These are phyloP conservation scores for Drosophila mercatorum DNA, from an alignment of 2,888 invertebrate species.

Conservation along the genomic window DNA sequence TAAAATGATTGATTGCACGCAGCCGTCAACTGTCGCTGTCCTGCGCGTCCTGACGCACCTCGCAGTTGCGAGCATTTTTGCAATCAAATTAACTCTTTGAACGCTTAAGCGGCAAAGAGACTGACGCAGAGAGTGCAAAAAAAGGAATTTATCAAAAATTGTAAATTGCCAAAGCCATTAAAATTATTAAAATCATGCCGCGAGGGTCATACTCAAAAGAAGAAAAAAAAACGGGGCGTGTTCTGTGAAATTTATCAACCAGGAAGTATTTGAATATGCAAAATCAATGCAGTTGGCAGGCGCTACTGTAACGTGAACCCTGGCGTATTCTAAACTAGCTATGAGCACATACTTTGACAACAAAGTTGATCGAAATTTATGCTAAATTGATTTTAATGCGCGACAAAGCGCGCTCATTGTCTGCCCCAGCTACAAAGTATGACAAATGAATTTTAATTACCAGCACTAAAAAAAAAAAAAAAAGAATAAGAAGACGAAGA, in stretches of 20 bases:
- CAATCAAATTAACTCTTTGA: conserved; percentile 81
- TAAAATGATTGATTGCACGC: conserved; percentile 82
- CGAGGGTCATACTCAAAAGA: conserved; percentile 21
- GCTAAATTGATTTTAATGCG: conserved; percentile 74
- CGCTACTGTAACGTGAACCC: conserved; percentile 19
- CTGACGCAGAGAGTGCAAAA: conserved; percentile 28
- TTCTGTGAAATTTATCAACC: conserved; percentile 71
- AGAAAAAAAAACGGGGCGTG: conserved; percentile 64
- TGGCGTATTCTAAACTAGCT: conserved; percentile 20
- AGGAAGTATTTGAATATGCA: conserved; percentile 53
- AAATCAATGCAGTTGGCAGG: conserved; percentile 50
- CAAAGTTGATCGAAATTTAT: conserved; percentile 59
- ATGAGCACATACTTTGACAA: conserved; percentile 20
- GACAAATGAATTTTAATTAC: conserved; percentile 77
- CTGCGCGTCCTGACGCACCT: conserved; percentile 14
- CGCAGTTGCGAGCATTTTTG: conserved; percentile 71
- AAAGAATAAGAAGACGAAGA: conserved; percentile 32
- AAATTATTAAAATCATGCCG: conserved; percentile 82
- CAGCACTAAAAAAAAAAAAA: conserved; percentile 57
- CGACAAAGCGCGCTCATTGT: conserved; percentile 48
- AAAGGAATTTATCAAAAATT: conserved; percentile 80
- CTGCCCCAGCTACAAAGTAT: conserved; percentile 60
- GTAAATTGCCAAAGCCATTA: conserved; percentile 82
- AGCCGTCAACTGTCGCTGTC: conserved; percentile 60
- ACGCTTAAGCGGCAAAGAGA: conserved; percentile 61